A percentile compares a stretch with the other conserved stretches of the same genome.
Evolutionary conservation across 2,888 invertebrate species (phyloP).

Genomic region (Trisateles emortualis): DNA sequence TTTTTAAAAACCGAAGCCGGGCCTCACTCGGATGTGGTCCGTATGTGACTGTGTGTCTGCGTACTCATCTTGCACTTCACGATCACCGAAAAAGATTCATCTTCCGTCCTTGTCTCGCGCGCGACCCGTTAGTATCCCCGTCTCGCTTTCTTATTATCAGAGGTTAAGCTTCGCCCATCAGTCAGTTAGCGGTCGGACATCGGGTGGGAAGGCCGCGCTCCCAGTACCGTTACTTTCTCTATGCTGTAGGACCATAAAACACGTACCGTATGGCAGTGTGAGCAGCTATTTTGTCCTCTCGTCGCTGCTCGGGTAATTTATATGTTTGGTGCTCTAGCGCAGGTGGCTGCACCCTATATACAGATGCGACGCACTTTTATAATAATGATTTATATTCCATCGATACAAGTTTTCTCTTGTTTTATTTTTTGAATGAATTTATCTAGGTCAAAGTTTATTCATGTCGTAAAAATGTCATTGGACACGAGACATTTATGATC

Average conservation of each 20-base stretch:
- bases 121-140: conserved; percentile 48
- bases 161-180: conserved; percentile 84
- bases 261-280: conserved; percentile 70
- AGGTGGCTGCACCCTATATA: conserved; percentile 63
- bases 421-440: conserved; percentile 44
- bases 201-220: conserved; percentile 78
- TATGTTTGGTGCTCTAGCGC: conserved; percentile 58
- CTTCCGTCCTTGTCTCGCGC: conserved; percentile 64
- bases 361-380: conserved; percentile 48
- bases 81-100: conserved; percentile 86
- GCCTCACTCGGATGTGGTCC: conserved; percentile 84
- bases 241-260: conserved; percentile 71
- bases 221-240: conserved; percentile 78
- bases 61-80: conserved; percentile 85
- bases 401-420: conserved; percentile 26
- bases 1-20: conserved; percentile 78
- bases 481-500: conserved; percentile 54
- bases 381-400: conserved; percentile 47
- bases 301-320: conserved; percentile 67
- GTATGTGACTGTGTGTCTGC: conserved; percentile 86
- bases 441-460: conserved; percentile 68
- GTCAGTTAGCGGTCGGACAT: conserved; percentile 82
- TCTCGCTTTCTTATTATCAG: conserved; percentile 84
- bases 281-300: conserved; percentile 70
- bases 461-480: conserved; percentile 57